phyloP scores from a whole-genome alignment of 2,797 vertebrate genomes.

The Basileuterus tristriatus region DNA sequence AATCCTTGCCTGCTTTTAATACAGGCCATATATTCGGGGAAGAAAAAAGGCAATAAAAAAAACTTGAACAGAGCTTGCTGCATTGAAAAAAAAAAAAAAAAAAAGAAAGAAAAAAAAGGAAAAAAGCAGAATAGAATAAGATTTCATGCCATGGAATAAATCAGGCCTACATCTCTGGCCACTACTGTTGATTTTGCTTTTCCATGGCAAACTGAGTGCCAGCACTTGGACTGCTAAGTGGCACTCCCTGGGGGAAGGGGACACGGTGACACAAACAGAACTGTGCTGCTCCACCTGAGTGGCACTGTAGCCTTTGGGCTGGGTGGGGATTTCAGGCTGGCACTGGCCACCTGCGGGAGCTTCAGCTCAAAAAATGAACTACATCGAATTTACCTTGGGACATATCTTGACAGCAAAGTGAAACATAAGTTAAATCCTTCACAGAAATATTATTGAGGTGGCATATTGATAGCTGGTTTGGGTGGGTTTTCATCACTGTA shows the following conservation, averaged over 20 bases:
- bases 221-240: background rate
- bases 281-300: background rate
- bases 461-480: background rate
- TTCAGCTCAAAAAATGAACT: background rate
- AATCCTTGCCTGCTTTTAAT: background rate
- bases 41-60: background rate
- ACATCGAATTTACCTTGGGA: background rate
- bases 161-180: background rate
- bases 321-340: background rate
- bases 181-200: background rate
- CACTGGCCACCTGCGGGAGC: background rate
- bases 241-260: background rate
- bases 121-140: background rate
- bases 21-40: background rate
- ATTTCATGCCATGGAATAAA: background rate
- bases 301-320: background rate
- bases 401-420: background rate
- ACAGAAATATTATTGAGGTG: background rate
- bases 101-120: no score
- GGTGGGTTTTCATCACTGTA: background rate
- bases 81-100: background rate
- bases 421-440: background rate
- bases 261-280: accelerated
- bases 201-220: background rate
- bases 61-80: background rate